Evolutionary conservation across 2,797 vertebrate species (phyloP).

Genomic region (Cossypha caffra): DNA sequence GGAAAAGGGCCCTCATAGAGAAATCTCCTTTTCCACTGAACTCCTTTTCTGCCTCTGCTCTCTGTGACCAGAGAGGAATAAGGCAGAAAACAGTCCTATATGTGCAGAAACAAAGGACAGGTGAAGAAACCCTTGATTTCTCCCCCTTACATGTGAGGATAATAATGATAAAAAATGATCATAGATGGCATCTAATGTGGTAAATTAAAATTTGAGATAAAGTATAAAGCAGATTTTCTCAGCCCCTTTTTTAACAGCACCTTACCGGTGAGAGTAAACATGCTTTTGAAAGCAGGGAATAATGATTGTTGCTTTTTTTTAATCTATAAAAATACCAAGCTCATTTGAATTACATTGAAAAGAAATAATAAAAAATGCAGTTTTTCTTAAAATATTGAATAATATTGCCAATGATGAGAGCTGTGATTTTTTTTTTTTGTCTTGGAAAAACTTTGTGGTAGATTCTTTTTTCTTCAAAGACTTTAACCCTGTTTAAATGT

Average conservation of each 20-base stretch:
- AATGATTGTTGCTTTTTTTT: background rate
- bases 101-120: background rate
- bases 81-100: background rate
- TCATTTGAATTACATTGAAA: background rate
- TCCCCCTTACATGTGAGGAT: background rate
- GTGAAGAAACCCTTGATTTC: background rate
- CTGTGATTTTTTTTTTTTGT: background rate
- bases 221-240: background rate
- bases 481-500: background rate
- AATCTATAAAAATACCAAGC: background rate
- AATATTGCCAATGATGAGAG: background rate
- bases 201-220: background rate
- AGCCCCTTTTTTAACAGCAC: background rate
- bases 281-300: background rate
- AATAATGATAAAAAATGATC: background rate
- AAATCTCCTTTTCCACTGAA: background rate
- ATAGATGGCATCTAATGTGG: background rate
- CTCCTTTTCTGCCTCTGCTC: background rate
- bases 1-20: background rate
- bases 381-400: background rate
- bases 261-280: background rate
- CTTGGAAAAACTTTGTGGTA: background rate
- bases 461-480: background rate
- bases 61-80: background rate
- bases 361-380: background rate